These are phyloP conservation scores for Cotesia vestalis DNA, from an alignment of 1,140 invertebrate species.

Conservation along the genomic window DNA sequence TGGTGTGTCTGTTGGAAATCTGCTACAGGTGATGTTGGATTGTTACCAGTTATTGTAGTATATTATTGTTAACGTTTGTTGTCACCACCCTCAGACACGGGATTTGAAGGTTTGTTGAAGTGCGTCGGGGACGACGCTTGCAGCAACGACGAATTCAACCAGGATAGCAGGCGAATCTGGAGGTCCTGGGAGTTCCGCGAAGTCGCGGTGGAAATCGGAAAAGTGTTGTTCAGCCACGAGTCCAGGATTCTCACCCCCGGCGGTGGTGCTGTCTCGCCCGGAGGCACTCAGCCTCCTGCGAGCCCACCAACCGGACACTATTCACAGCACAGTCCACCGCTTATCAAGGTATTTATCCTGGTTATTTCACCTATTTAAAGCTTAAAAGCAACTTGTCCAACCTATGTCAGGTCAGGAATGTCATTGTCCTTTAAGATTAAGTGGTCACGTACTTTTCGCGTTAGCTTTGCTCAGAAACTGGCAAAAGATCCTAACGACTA, in stretches of 20 bases:
- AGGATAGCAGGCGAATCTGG: slow-evolving; percentile 30
- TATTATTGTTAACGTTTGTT: no score
- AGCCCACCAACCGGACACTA: slow-evolving; percentile 58
- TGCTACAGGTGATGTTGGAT: background rate
- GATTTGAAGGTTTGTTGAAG: slow-evolving; percentile 14
- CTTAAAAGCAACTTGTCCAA: no score
- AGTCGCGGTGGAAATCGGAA: slow-evolving; percentile 55
- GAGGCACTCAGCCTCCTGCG: slow-evolving; percentile 62
- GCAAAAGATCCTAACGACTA: slow-evolving; percentile 35
- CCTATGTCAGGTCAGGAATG: no score
- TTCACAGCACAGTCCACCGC: slow-evolving; percentile 58
- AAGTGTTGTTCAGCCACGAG: slow-evolving; percentile 65
- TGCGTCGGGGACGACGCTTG: background rate
- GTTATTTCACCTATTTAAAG: background rate
- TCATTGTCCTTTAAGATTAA: no score
- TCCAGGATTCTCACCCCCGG: slow-evolving; percentile 66
- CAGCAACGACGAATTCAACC: background rate
- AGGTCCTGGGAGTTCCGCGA: slow-evolving; percentile 50
- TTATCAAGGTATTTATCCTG: slow-evolving; percentile 57
- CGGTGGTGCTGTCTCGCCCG: slow-evolving; percentile 60
- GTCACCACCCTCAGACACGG: slow-evolving; percentile 4
- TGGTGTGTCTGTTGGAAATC: no score
- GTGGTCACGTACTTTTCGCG: no score
- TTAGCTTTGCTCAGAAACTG: no score
- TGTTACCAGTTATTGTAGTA: background rate